Conservation (phyloP, 2,888 invertebrate species). For the Malacosoma neustria region DNA sequence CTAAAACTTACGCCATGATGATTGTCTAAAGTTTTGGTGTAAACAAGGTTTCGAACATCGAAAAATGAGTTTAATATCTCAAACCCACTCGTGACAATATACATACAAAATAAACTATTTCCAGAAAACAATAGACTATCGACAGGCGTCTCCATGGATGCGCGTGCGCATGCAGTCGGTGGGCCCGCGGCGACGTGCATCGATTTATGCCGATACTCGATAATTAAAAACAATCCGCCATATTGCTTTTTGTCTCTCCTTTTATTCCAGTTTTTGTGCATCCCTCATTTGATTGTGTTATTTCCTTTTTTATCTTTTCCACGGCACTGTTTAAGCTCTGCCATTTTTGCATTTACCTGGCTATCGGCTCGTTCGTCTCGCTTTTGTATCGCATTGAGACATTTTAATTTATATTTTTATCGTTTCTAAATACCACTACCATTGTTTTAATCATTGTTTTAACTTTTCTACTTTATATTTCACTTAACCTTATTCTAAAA, state of each 20-base stretch:
- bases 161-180: constrained; percentile 34
- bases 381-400: constrained; percentile 43
- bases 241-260: constrained; percentile 64
- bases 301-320: constrained; percentile 43
- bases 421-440: constrained; percentile 10
- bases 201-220: constrained; percentile 75
- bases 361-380: constrained; percentile 47
- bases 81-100: too few species aligned
- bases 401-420: constrained; percentile 68
- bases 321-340: constrained; percentile 36
- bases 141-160: constrained; percentile 31
- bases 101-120: too few species aligned
- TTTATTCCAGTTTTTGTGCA: constrained; percentile 69
- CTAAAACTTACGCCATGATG: too few species aligned
- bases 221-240: constrained; percentile 76
- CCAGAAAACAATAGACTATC: too few species aligned
- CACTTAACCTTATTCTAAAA: too few species aligned
- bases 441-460: too few species aligned
- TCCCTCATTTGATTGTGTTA: constrained; percentile 72
- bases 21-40: too few species aligned
- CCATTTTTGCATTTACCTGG: constrained; percentile 47
- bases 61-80: too few species aligned
- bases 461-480: too few species aligned
- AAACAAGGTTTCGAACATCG: too few species aligned
- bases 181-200: constrained; percentile 67